Percentiles rank a stretch among this genome's conserved stretches.
These are phyloP conservation scores for Intellagama lesueurii DNA, from an alignment of 2,797 vertebrate genomes.

Conservation along the genomic window DNA sequence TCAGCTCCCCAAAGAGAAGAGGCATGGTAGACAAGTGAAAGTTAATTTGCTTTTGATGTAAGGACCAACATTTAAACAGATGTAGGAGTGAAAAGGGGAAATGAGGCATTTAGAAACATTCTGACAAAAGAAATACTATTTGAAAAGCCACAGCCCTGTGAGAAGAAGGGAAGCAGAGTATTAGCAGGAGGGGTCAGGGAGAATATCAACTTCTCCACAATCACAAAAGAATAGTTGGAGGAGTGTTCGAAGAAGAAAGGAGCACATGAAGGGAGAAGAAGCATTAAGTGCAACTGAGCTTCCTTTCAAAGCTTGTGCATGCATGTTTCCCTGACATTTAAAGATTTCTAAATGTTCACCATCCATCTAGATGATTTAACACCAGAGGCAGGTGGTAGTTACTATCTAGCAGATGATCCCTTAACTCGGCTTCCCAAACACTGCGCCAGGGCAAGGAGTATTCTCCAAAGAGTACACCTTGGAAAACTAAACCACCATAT, in stretches of 20 bases:
- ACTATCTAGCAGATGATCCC: neutral
- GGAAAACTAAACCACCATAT: neutral
- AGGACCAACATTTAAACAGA: slow-evolving; percentile 18
- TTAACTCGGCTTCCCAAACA: neutral
- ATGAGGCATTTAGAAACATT: neutral
- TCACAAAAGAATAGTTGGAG: neutral
- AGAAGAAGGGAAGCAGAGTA: slow-evolving; percentile 20
- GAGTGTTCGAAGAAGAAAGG: neutral
- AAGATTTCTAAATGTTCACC: neutral
- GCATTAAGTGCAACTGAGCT: neutral
- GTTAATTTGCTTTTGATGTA: slow-evolving; percentile 31
- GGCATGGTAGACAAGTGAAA: slow-evolving; percentile 44
- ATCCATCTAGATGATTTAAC: slow-evolving; percentile 14
- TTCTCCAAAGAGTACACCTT: neutral
- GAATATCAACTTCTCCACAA: slow-evolving; percentile 31
- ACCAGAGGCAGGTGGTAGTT: neutral
- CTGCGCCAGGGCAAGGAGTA: neutral
- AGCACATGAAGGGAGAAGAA: slow-evolving; percentile 36
- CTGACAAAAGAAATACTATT: slow-evolving; percentile 10
- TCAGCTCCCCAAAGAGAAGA: slow-evolving; percentile 63
- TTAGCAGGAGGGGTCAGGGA: slow-evolving; percentile 1
- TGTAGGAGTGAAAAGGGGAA: slow-evolving; percentile 19
- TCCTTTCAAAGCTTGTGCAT: slow-evolving; percentile 1
- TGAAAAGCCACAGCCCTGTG: slow-evolving; percentile 17
- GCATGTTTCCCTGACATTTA: slow-evolving; percentile 4